phyloP scores from a whole-genome alignment of 2,797 vertebrate genomes.

The Clarias platycephalus region DNA sequence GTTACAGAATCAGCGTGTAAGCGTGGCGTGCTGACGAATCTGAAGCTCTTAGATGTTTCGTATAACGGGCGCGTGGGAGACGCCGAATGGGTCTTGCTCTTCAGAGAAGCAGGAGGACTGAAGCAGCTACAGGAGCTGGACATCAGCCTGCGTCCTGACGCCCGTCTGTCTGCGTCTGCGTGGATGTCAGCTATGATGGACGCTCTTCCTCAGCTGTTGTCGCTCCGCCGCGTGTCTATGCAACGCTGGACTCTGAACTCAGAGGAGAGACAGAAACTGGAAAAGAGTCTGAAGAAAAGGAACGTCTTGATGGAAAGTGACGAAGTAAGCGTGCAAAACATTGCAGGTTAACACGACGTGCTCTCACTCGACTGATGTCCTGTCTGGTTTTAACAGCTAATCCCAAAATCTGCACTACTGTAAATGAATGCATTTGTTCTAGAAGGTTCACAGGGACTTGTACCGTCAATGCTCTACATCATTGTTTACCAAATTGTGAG shows the following conservation, averaged over 20 bases:
- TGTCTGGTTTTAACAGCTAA: background rate
- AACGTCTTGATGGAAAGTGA: conserved; percentile 75
- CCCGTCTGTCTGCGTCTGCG: conserved; percentile 62
- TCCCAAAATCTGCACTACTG: background rate
- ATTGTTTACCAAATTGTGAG: too few species aligned
- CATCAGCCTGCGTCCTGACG: conserved; percentile 76
- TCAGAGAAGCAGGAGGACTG: conserved; percentile 66
- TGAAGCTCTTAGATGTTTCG: conserved; percentile 80
- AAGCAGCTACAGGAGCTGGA: conserved; percentile 78
- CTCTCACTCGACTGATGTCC: background rate
- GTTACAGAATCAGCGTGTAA: conserved; percentile 65
- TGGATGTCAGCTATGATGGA: conserved; percentile 79
- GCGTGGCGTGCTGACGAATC: conserved; percentile 69
- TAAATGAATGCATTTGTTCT: background rate
- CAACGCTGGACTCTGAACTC: conserved; percentile 75
- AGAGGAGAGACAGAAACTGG: conserved; percentile 68
- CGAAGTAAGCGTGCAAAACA: background rate
- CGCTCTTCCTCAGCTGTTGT: conserved; percentile 70
- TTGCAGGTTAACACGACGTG: background rate
- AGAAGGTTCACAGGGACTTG: background rate
- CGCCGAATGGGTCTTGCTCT: conserved; percentile 76
- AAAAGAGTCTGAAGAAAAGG: conserved; percentile 65
- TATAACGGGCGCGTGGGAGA: conserved; percentile 78
- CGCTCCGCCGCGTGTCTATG: conserved; percentile 74
- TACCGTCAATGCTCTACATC: background rate